Percentiles rank a stretch among this genome's conserved stretches.
phyloP scores from a whole-genome alignment of 2,888 invertebrate genomes.

The Rotaria socialis region DNA sequence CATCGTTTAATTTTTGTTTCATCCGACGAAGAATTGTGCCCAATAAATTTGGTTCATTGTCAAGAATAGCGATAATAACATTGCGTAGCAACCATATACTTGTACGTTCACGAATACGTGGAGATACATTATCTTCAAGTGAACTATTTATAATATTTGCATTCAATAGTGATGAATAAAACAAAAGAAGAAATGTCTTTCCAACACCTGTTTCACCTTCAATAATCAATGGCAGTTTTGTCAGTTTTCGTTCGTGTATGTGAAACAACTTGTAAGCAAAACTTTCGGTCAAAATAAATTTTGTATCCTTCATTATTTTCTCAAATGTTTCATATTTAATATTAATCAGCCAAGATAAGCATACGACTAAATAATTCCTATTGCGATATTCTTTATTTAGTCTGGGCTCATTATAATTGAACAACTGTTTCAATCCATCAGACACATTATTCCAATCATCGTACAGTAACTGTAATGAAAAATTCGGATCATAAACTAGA shows the following conservation, averaged over 20 bases:
- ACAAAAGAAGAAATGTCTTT: slow-evolving; percentile 6
- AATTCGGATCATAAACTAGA: slow-evolving; percentile 13
- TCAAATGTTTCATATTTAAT: slow-evolving; percentile 6
- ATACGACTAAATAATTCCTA: background rate
- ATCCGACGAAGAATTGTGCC: background rate
- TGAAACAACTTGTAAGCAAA: slow-evolving; percentile 17
- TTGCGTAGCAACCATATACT: background rate
- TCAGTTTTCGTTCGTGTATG: slow-evolving; percentile 27
- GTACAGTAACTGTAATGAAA: slow-evolving; percentile 14
- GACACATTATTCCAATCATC: slow-evolving; percentile 13
- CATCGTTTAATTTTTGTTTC: background rate
- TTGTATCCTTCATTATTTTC: background rate
- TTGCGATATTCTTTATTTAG: background rate
- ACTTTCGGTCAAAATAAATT: slow-evolving; percentile 24
- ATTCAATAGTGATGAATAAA: slow-evolving; percentile 25
- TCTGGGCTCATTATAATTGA: background rate
- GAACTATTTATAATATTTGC: background rate
- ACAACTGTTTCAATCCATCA: background rate
- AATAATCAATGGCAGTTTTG: background rate
- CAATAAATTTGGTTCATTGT: background rate
- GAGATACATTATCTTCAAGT: background rate
- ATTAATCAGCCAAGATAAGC: slow-evolving; percentile 11
- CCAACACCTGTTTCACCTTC: slow-evolving; percentile 35
- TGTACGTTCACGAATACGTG: background rate
- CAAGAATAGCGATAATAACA: background rate